A percentile compares a stretch with the other conserved stretches of the same genome.
Evolutionary conservation across 2,113 vertebrate genomes (phyloP).

Genomic region (Chionodraco myersi): DNA sequence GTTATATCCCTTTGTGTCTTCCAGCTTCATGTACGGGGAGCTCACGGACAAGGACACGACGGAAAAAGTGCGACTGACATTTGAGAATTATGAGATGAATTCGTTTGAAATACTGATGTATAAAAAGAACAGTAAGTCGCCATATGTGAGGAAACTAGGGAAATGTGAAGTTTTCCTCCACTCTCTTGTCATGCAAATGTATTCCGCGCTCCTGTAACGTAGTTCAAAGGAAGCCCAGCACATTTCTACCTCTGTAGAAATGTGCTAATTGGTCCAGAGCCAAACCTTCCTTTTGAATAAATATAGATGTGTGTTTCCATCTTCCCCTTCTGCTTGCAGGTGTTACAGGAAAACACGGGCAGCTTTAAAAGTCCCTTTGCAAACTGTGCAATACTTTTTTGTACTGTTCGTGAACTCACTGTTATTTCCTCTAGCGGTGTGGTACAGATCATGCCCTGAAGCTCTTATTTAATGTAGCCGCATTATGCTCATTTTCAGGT

Average conservation of each 20-base stretch:
- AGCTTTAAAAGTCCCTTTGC: slow-evolving; percentile 22
- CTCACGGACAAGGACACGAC: slow-evolving; percentile 98
- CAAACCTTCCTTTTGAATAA: slow-evolving; percentile 34
- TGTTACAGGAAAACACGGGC: slow-evolving; percentile 24
- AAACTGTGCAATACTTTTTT: not conserved
- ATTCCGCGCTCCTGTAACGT: slow-evolving; percentile 49
- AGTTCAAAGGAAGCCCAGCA: slow-evolving; percentile 70
- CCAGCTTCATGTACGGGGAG: slow-evolving; percentile 99
- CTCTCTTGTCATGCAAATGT: slow-evolving; percentile 76
- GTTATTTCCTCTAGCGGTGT: not conserved
- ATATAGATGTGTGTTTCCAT: slow-evolving; percentile 40
- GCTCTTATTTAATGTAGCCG: too few species aligned
- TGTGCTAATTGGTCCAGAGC: slow-evolving; percentile 63
- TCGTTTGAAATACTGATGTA: slow-evolving; percentile 99
- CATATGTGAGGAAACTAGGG: slow-evolving; percentile 3
- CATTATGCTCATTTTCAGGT: too few species aligned
- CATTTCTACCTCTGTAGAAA: slow-evolving; percentile 62
- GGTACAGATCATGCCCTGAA: too few species aligned
- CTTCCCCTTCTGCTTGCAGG: slow-evolving; percentile 14
- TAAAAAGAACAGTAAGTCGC: slow-evolving; percentile 98
- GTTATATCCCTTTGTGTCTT: slow-evolving; percentile 58
- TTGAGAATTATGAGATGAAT: slow-evolving; percentile 99
- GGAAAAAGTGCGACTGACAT: slow-evolving; percentile 97
- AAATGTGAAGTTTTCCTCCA: slow-evolving; percentile 8
- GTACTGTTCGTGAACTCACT: not conserved